Evolutionary conservation across 2,113 vertebrate genomes (phyloP), one percentile per base, ranked within the genome.

Genomic region (Pimephales promelas): DNA sequence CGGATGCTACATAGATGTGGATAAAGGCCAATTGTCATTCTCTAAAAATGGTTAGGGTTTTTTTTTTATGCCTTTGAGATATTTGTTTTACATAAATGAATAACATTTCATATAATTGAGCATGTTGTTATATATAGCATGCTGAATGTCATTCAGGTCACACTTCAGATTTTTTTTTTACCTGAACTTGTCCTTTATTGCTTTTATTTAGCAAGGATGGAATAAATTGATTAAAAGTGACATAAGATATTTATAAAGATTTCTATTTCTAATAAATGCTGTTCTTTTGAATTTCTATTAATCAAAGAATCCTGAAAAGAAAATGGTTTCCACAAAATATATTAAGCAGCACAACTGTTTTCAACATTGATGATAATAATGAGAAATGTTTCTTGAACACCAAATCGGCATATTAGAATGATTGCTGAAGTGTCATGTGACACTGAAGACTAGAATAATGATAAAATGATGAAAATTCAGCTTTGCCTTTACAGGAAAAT

Each of bases 31-130:
- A 5, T 81, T 99, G 54, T 97, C 94, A 31, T 99, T 96, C 92
- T 97, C 97, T 5, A 99, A 98, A 95, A 99, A 98, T 71, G 98
- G 98, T 97, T 89, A 79, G 3, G n/a, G n/a, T n/a, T 45, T 4
- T 26, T 13, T 40, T 52, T 57, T 26, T 5, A 47, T 49, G 8
- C 24, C 31, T 61, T 52, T 43, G 4, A 2, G n/a, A 14, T 20
- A 1, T 8, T 64, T 36, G 6, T 57, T 18, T 11, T 34, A 16
- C 9, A 11, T 1, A 20, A 24, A n/a, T 28, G 1, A 36, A 28
- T 49, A 18, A 0, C 0, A 47, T 71, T 71, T 36, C 14, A 9
- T 40, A 2, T 40, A 40, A 36, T 34, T 20, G 2, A 36, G 31
- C 31, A 20, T 68, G 28, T 18, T 31, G 8, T 68, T 18, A 20